Percentiles rank a stretch among this genome's conserved stretches.
phyloP scores from a whole-genome alignment of 2,113 vertebrate species.

The Fulica atra region DNA sequence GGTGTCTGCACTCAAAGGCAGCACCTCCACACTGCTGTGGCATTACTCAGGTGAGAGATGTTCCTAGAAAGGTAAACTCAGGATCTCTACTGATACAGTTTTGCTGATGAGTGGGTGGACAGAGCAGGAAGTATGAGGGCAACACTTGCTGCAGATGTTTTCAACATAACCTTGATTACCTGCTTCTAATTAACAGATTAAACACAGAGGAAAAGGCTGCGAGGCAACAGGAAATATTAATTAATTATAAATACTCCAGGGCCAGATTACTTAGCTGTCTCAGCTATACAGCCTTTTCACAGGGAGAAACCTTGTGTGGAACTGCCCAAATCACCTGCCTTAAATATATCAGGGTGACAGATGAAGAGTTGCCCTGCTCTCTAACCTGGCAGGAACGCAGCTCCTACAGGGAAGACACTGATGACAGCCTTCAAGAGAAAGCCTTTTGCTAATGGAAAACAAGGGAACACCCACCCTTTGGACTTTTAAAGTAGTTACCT shows the following conservation, averaged over 20 bases:
- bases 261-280: neutral
- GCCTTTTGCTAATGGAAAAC: neutral
- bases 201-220: constrained; percentile 20
- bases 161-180: constrained; percentile 6
- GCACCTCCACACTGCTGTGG: neutral
- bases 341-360: neutral
- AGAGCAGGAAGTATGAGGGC: constrained; percentile 1
- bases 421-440: neutral
- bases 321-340: neutral
- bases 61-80: constrained; percentile 28
- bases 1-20: neutral
- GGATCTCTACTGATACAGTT: neutral
- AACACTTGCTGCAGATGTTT: constrained; percentile 12
- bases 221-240: constrained; percentile 1
- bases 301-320: neutral
- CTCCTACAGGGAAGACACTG: neutral
- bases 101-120: constrained; percentile 7
- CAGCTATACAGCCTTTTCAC: neutral
- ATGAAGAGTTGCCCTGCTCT: neutral
- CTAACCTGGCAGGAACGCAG: neutral
- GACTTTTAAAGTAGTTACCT: neutral
- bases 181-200: constrained; percentile 48
- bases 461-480: neutral
- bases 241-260: constrained; percentile 26
- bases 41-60: neutral